Percentiles rank a stretch among this genome's conserved stretches.
Conservation (phyloP, 2,888 invertebrate species). For the Ceratothoa steindachneri region DNA sequence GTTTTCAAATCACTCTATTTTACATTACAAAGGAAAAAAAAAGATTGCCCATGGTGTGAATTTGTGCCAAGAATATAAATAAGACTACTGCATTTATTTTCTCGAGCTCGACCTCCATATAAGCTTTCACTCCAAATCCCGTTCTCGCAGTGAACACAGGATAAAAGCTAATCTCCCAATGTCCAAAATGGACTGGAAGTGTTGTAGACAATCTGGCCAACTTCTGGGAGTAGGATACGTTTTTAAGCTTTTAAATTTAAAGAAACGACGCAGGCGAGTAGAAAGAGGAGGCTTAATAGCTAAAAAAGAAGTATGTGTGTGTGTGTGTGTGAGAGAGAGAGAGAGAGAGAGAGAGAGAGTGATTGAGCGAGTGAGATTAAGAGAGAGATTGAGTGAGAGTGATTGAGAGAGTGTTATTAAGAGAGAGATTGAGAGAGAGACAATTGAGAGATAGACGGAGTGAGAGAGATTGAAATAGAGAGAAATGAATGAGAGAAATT, state of each 20-base stretch:
- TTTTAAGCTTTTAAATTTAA: background rate
- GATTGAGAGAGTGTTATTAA: too few relatives aligned
- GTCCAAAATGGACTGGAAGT: background rate
- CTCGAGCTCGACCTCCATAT: background rate
- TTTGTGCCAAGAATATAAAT: background rate
- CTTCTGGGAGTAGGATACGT: background rate
- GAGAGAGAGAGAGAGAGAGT: too few relatives aligned
- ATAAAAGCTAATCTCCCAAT: background rate
- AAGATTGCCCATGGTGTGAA: background rate
- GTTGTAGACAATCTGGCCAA: background rate
- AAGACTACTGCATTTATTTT: background rate
- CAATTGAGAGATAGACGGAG: too few relatives aligned
- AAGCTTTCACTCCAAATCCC: background rate
- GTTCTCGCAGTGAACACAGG: background rate
- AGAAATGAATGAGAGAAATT: too few relatives aligned
- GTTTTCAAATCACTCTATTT: background rate
- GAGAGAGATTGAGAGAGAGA: too few relatives aligned
- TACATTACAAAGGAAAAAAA: background rate
- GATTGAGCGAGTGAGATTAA: too few relatives aligned
- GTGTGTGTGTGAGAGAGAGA: too few relatives aligned
- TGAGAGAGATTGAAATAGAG: too few relatives aligned
- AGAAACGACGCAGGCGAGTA: background rate
- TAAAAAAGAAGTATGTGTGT: too few relatives aligned
- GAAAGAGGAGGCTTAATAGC: too few relatives aligned
- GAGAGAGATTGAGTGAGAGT: too few relatives aligned